Conservation (phyloP, 2,113 vertebrate species). For the Melanocharis versteri region DNA sequence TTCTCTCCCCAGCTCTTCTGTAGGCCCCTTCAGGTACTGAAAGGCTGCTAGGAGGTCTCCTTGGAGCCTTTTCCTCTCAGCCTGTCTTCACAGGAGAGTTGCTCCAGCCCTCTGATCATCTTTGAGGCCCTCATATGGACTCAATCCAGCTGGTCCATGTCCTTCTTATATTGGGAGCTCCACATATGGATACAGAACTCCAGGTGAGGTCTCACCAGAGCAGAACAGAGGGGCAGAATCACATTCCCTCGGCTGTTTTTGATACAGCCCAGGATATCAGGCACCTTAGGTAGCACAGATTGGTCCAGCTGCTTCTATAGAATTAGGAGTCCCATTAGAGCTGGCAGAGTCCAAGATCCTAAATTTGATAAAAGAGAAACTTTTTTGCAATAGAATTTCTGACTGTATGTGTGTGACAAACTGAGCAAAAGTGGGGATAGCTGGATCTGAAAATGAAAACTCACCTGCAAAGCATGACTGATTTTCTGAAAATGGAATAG, state of each 20-base stretch:
- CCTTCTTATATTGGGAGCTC: rapidly evolving
- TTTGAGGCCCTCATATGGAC: not conserved
- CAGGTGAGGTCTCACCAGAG: not conserved
- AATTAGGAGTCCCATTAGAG: not conserved
- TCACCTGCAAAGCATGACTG: not conserved
- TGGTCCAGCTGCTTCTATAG: not conserved
- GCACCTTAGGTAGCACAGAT: not conserved
- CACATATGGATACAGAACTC: not conserved
- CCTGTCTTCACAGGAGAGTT: not conserved
- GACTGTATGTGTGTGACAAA: not conserved
- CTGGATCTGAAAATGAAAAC: not conserved
- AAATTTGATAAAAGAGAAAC: not conserved
- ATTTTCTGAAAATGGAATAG: conserved; percentile 1
- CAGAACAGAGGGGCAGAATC: not conserved
- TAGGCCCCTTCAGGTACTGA: not conserved
- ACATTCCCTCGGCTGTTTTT: not conserved
- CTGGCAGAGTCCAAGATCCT: not conserved
- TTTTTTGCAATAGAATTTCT: not conserved
- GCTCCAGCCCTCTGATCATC: not conserved
- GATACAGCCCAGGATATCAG: not conserved
- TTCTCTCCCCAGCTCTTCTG: not conserved
- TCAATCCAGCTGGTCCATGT: not conserved
- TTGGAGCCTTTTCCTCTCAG: not conserved
- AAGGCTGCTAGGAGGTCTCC: not conserved
- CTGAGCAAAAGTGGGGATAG: not conserved